Evolutionary conservation across 2,888 invertebrate genomes (phyloP).

Genomic region (Pyrocoelia pectoralis): DNA sequence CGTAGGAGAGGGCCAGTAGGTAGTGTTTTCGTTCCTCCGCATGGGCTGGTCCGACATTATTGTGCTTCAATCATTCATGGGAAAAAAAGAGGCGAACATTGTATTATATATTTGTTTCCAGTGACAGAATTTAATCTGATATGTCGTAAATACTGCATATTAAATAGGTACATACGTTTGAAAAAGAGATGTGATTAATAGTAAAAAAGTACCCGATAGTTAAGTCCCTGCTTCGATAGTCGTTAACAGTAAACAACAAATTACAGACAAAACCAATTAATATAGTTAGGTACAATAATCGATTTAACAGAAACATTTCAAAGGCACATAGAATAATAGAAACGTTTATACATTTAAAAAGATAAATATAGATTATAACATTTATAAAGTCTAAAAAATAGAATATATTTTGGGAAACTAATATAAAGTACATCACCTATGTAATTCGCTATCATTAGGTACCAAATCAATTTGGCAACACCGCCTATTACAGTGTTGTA

Average conservation of each 20-base stretch:
- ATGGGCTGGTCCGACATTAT: no score
- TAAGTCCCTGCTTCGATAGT: slow-evolving; percentile 7
- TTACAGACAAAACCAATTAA: no score
- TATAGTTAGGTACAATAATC: no score
- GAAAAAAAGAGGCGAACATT: no score
- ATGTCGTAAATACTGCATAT: slow-evolving; percentile 22
- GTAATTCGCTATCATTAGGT: neutral
- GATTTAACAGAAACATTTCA: slow-evolving; percentile 16
- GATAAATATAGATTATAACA: slow-evolving; percentile 20
- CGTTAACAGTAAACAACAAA: no score
- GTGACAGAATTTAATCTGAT: slow-evolving; percentile 30
- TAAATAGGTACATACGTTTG: neutral
- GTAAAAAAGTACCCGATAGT: neutral
- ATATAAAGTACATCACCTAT: slow-evolving; percentile 14
- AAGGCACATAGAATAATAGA: slow-evolving; percentile 33
- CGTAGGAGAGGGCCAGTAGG: no score
- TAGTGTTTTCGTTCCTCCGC: no score
- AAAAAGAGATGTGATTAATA: slow-evolving; percentile 1
- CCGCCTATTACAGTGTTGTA: no score
- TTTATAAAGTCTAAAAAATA: slow-evolving; percentile 31
- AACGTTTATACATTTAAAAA: slow-evolving; percentile 20
- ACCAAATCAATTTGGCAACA: no score
- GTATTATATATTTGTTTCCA: slow-evolving; percentile 16
- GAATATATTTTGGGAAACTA: slow-evolving; percentile 11
- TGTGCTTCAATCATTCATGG: no score